A percentile compares a stretch with the other conserved stretches of the same genome.
phyloP scores from a whole-genome alignment of 2,888 invertebrate genomes.

The Eulithis prunata region DNA sequence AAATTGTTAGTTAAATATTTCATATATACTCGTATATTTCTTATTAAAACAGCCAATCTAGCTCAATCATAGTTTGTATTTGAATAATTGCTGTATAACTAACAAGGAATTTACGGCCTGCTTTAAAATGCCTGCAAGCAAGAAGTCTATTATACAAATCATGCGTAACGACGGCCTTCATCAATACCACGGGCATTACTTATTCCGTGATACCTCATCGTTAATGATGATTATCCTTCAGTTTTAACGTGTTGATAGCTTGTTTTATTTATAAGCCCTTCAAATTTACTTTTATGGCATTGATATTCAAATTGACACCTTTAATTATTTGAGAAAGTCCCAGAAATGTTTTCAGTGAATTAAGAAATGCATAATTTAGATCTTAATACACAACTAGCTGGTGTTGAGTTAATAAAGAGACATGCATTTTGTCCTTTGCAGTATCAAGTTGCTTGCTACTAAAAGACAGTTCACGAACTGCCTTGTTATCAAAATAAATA shows the following conservation, averaged over 20 bases:
- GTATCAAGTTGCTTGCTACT: too few relatives aligned
- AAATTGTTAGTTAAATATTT: too few relatives aligned
- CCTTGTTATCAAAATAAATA: not conserved
- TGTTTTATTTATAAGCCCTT: slow-evolving; percentile 38
- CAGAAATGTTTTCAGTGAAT: too few relatives aligned
- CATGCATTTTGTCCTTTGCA: too few relatives aligned
- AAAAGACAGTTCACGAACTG: too few relatives aligned
- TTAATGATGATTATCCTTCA: slow-evolving; percentile 24
- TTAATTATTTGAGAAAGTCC: too few relatives aligned
- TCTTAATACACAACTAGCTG: too few relatives aligned
- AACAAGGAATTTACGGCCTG: slow-evolving; percentile 31
- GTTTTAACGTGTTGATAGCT: slow-evolving; percentile 37
- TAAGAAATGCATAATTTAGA: too few relatives aligned
- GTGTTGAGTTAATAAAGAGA: too few relatives aligned
- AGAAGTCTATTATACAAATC: slow-evolving; percentile 33
- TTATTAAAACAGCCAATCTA: not conserved
- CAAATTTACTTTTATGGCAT: slow-evolving; percentile 10
- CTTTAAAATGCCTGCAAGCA: slow-evolving; percentile 34
- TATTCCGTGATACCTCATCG: slow-evolving; percentile 18
- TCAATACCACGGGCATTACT: slow-evolving; percentile 13
- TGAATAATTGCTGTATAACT: slow-evolving; percentile 24
- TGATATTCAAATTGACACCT: too few relatives aligned
- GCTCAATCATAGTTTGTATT: too few relatives aligned
- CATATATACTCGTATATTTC: too few relatives aligned
- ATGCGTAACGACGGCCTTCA: slow-evolving; percentile 38